Evolutionary conservation across 2,797 vertebrate species (phyloP), one percentile per base, ranked within the genome.

Genomic region (Petrocephalus sullivani): DNA sequence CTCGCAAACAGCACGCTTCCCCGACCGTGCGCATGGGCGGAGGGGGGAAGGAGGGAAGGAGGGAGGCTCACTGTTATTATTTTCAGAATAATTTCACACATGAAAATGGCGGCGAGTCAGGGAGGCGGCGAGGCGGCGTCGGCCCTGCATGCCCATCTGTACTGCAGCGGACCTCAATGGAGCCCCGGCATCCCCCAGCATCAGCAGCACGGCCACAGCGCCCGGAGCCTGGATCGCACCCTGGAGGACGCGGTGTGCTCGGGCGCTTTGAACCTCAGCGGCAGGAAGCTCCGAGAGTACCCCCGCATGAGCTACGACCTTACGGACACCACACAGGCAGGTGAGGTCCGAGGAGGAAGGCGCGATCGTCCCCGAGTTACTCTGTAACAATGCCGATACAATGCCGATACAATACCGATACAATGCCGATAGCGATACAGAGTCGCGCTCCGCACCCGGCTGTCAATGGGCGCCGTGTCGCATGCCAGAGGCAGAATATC

Each of bases 71-170:
- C 95, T 94, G 89, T 95, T 96, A 95, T 96, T 95, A 95, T 95
- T 93, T 93, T 94, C 91, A 91, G 93, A 92, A 93, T 95, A 93
- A 93, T 91, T 92, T 92, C 90, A 91, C 90, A 94, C 92, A 94
- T 93, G 94, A 97, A 97, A 96, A 98, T 99, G 98, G 98, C 98
- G 97, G 96, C 97, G 90, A 96, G 96, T 97, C 97, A 97, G 94
- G 97, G 96, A 94, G 96, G 96, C 93, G 95, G 95, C 93, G 96
- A 94, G 95, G 94, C 91, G 90, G 95, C 93, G 90, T 91, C 93
- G 88, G 93, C 95, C 91, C 92, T 94, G 87, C 95, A 95, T 90
- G 94, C 91, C 94, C 94, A 95, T 89, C 94, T 95, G 90, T 97
- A 95, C 92, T 92, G 95, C 21, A 94, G 93, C 85, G 97, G 96